phyloP scores from a whole-genome alignment of 2,888 invertebrate genomes.

The Falcaria lacertinaria region DNA sequence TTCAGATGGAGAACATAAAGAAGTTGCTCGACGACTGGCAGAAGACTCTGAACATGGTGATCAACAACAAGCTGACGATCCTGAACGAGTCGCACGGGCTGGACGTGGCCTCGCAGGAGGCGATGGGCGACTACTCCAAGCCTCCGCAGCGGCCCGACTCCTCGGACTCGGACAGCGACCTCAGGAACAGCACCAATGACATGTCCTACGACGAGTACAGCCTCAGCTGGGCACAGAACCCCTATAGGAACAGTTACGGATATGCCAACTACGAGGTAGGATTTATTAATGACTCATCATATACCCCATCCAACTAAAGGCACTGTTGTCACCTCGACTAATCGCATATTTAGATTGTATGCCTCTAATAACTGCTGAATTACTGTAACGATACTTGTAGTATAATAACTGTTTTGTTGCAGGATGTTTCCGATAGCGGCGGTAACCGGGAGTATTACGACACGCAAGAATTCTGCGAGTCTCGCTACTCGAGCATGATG shows the following conservation, averaged over 20 bases:
- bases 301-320: too few relatives aligned
- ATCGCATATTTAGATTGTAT: too few relatives aligned
- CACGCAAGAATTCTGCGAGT: conserved; percentile 30
- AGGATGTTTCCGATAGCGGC: conserved; percentile 34
- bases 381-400: background rate
- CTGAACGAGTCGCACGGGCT: conserved; percentile 43
- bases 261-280: conserved; percentile 40
- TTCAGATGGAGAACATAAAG: conserved; percentile 60
- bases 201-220: conserved; percentile 46
- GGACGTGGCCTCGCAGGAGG: conserved; percentile 55
- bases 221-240: conserved; percentile 43
- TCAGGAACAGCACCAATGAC: conserved; percentile 36
- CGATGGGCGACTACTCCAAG: conserved; percentile 62
- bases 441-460: conserved; percentile 31
- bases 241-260: conserved; percentile 33
- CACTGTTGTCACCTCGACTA: too few relatives aligned
- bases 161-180: conserved; percentile 51
- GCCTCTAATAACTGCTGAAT: too few relatives aligned
- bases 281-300: too few relatives aligned
- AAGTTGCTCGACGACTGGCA: conserved; percentile 66
- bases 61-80: conserved; percentile 47
- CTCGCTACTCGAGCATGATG: conserved; percentile 14
- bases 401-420: conserved; percentile 3
- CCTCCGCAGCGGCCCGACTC: conserved; percentile 29
- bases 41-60: conserved; percentile 55